Evolutionary conservation across 2,797 vertebrate genomes (phyloP), one percentile per base, ranked within the genome.

Genomic region (Sebastes hubbsi): DNA sequence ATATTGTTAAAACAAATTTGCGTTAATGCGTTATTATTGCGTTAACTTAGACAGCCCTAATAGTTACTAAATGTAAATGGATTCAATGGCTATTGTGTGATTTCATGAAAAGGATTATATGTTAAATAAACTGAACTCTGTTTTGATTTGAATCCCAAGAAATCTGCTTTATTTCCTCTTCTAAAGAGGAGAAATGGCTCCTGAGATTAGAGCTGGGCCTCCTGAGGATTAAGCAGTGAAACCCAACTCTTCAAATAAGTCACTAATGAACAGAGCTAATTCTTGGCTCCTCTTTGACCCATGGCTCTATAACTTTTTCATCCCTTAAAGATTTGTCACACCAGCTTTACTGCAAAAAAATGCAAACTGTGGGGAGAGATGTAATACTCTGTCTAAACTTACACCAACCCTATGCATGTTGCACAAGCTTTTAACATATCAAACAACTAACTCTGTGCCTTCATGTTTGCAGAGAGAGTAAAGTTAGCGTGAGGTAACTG

Each of bases 201-300:
- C 71, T 73, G 36, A 75, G 72, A 68, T 85, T 54, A 72, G 56
- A 56, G 11, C 27, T 5, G 29, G 49, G 22, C 72, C 77, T 79
- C 74, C 0, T 29, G 61, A 74, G 72, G 74, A 76, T 81, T 80
- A 78, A 25, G 49, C 58, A 56, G 11, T 61, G 12, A 38, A 71
- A 65, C 55, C 22, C 52, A 9, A 4, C 52, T 52, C 32, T 81
- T 62, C 52, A 71, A 64, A 67, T 42, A 6, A 6, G 49, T 66
- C 32, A 24, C 79, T 72, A 79, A 82, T 79, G 59, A 83, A 62
- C 27, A 10, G 5, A 25, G 32, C 25, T 70, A 42, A 62, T 81
- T 80, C 75, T 71, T 66, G 58, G 64, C 70, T 84, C 67, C 68
- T 32, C 58, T 58, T 52, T 65, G 36, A 84, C 64, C 49, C 7